Evolutionary conservation across 1,140 invertebrate genomes (phyloP).

Genomic region (Semibalanus balanoides): DNA sequence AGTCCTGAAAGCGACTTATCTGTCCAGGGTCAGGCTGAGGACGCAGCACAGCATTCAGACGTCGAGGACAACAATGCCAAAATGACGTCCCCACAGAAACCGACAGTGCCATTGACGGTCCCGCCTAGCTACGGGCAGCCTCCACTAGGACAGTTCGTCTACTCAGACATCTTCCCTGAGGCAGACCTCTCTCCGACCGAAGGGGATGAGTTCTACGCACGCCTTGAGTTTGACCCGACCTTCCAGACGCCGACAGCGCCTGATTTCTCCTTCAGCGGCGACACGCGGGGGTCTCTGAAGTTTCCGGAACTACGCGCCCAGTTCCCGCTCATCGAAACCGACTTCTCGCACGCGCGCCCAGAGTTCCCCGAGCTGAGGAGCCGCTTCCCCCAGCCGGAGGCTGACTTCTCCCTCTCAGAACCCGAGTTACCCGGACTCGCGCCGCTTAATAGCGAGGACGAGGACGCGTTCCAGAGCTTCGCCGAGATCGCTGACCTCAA

Average conservation of each 20-base stretch:
- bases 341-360: too few relatives aligned
- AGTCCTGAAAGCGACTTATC: too few relatives aligned
- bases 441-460: background rate
- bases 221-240: background rate
- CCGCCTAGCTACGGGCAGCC: too few relatives aligned
- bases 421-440: background rate
- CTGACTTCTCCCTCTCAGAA: too few relatives aligned
- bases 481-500: background rate
- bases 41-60: background rate
- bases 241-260: background rate
- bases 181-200: background rate
- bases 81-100: background rate
- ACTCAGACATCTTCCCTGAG: background rate
- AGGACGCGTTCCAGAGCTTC: background rate
- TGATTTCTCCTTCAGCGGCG: background rate
- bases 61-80: too few relatives aligned
- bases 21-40: too few relatives aligned
- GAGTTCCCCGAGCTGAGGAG: too few relatives aligned
- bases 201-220: background rate
- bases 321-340: too few relatives aligned
- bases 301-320: too few relatives aligned
- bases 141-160: background rate
- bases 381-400: too few relatives aligned
- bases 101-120: background rate
- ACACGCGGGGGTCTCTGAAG: background rate